Evolutionary conservation across 2,888 invertebrate genomes (phyloP).

Genomic region (Phragmatobia fuliginosa): DNA sequence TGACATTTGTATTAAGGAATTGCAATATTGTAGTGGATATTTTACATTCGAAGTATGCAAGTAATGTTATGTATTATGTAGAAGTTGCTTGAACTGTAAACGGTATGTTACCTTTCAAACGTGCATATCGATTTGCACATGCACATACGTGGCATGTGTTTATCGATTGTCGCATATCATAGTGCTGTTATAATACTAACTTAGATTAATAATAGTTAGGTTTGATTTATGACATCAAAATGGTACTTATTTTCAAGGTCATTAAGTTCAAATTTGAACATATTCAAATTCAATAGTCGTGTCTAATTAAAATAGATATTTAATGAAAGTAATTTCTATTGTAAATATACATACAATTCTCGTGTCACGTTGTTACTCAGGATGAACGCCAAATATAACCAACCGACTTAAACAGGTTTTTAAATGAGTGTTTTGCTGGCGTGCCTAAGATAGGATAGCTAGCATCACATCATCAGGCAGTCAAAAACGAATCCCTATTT

Average conservation of each 20-base stretch:
- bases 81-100: conserved; percentile 30
- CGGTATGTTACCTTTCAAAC: conserved; percentile 25
- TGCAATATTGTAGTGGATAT: background rate
- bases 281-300: background rate
- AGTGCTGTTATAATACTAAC: background rate
- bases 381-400: too few relatives aligned
- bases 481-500: too few relatives aligned
- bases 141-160: conserved; percentile 14
- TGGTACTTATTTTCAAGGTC: background rate
- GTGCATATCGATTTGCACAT: conserved; percentile 12
- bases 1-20: background rate
- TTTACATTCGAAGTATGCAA: background rate
- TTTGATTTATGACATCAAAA: too few relatives aligned
- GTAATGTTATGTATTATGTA: conserved; percentile 31
- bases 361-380: too few relatives aligned
- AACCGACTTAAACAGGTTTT: too few relatives aligned
- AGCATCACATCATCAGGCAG: too few relatives aligned
- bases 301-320: too few relatives aligned
- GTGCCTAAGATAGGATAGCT: too few relatives aligned
- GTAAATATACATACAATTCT: too few relatives aligned
- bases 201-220: background rate
- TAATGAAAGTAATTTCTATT: too few relatives aligned
- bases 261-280: background rate
- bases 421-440: too few relatives aligned
- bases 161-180: conserved; percentile 1